Evolutionary conservation across 1,140 invertebrate genomes (phyloP).

Genomic region (Drosophila sulfurigaster): DNA sequence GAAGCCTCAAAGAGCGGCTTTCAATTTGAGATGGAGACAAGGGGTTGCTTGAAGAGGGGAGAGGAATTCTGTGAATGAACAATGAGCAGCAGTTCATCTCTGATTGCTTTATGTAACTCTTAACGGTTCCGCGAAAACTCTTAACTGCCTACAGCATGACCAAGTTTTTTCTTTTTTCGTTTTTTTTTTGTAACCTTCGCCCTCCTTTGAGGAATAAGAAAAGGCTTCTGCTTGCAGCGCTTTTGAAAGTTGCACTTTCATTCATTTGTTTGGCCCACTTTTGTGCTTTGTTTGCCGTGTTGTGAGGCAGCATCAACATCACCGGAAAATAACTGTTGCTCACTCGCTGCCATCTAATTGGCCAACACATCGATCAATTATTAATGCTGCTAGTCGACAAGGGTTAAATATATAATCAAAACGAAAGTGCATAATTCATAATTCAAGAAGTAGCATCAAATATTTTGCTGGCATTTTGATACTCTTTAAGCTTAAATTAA

Average conservation of each 20-base stretch:
- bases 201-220: neutral
- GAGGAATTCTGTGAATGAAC: neutral
- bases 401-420: neutral
- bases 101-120: constrained; percentile 1
- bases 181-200: neutral
- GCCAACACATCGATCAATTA: constrained; percentile 20
- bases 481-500: neutral
- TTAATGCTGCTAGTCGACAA: neutral
- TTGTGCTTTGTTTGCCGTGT: too few species aligned
- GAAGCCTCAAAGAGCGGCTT: constrained; percentile 44
- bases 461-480: too few species aligned
- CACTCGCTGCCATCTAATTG: constrained; percentile 3
- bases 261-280: constrained; percentile 3
- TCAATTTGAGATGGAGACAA: constrained; percentile 9
- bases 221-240: constrained; percentile 5
- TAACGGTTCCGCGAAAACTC: constrained; percentile 7
- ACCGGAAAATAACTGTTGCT: neutral
- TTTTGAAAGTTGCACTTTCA: constrained; percentile 5
- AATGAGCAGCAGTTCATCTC: neutral
- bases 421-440: neutral
- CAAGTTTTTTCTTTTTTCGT: neutral
- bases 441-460: neutral
- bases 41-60: neutral
- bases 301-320: neutral
- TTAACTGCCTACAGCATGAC: constrained; percentile 1